phyloP scores from a whole-genome alignment of 1,140 invertebrate species.

The Orussus abietinus region DNA sequence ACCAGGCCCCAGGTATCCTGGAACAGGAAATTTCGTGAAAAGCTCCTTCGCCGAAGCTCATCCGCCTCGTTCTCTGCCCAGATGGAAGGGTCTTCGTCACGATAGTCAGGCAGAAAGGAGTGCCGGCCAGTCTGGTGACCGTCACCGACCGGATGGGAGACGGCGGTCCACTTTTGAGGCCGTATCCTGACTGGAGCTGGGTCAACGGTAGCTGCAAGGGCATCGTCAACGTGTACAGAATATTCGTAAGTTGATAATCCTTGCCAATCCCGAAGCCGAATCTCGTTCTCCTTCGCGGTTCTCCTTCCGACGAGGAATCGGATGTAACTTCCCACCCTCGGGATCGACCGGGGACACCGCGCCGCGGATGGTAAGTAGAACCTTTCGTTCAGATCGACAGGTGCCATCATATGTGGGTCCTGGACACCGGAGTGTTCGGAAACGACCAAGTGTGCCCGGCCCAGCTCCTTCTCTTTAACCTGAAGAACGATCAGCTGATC shows the following conservation, averaged over 20 bases:
- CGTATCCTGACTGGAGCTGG: slow-evolving; percentile 32
- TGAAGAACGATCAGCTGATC: slow-evolving; percentile 43
- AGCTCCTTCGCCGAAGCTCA: too few species aligned
- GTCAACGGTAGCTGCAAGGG: slow-evolving; percentile 18
- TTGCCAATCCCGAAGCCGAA: too few species aligned
- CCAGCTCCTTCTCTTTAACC: slow-evolving; percentile 48
- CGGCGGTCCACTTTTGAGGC: slow-evolving; percentile 18
- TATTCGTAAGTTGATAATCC: slow-evolving; percentile 9
- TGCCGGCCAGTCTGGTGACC: slow-evolving; percentile 24
- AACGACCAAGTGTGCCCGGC: slow-evolving; percentile 42
- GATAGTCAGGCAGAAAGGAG: slow-evolving; percentile 18
- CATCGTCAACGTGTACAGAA: slow-evolving; percentile 26
- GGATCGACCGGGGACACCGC: too few species aligned
- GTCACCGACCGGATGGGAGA: slow-evolving; percentile 10
- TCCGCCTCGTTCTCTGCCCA: not conserved
- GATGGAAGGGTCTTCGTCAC: slow-evolving; percentile 27
- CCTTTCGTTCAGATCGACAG: slow-evolving; percentile 34
- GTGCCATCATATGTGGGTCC: slow-evolving; percentile 51
- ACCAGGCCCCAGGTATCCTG: slow-evolving; percentile 10
- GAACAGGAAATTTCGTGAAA: not conserved
- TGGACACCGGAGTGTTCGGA: slow-evolving; percentile 50
- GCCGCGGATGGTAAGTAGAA: slow-evolving; percentile 18
- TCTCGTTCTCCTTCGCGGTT: too few species aligned
- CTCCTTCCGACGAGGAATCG: too few species aligned
- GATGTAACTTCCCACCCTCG: too few species aligned